phyloP scores from a whole-genome alignment of 2,797 vertebrate genomes.

The Syngnathus acus region DNA sequence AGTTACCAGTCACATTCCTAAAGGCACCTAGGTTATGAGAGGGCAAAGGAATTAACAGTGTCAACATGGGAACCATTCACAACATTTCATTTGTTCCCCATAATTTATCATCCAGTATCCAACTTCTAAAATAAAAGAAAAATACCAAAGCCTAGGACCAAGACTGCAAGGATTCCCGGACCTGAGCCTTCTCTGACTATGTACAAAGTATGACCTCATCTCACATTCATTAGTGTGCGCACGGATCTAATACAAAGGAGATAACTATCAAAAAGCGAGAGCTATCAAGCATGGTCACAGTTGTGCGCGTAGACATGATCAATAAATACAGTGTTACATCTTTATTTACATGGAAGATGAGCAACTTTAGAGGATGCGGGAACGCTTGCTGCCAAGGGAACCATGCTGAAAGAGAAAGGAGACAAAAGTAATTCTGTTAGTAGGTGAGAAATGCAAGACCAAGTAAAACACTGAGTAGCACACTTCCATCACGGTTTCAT shows the following conservation, averaged over 20 bases:
- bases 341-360: slow-evolving; percentile 54
- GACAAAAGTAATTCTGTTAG: background rate
- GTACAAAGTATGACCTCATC: slow-evolving; percentile 42
- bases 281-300: slow-evolving; percentile 37
- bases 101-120: slow-evolving; percentile 9
- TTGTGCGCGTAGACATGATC: slow-evolving; percentile 41
- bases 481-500: background rate
- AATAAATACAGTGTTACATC: slow-evolving; percentile 56
- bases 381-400: slow-evolving; percentile 87
- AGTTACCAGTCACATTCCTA: slow-evolving; percentile 29
- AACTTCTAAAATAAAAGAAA: slow-evolving; percentile 37
- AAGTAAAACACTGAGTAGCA: background rate
- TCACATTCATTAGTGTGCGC: slow-evolving; percentile 33
- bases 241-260: slow-evolving; percentile 24
- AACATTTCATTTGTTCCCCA: slow-evolving; percentile 34
- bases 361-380: slow-evolving; percentile 77
- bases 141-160: slow-evolving; percentile 47
- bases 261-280: slow-evolving; percentile 18
- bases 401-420: slow-evolving; percentile 73
- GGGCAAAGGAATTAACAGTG: slow-evolving; percentile 29
- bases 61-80: slow-evolving; percentile 40
- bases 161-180: slow-evolving; percentile 37
- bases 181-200: slow-evolving; percentile 51
- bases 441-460: background rate
- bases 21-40: slow-evolving; percentile 42